These are phyloP conservation scores for Babylonia areolata DNA, from an alignment of 1,140 invertebrate genomes.

Conservation along the genomic window DNA sequence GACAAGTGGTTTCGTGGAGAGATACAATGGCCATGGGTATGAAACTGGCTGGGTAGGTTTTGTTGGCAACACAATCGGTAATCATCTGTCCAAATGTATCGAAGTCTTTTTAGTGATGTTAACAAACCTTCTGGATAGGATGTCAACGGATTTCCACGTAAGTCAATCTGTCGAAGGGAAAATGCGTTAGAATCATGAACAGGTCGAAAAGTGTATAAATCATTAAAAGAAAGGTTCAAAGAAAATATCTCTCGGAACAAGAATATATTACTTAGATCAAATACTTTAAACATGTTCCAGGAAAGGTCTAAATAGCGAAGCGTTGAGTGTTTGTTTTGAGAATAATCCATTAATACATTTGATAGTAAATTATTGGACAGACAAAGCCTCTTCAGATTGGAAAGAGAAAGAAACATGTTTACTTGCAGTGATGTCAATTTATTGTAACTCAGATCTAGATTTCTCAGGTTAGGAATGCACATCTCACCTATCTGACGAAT, in stretches of 20 bases:
- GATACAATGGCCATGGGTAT: background rate
- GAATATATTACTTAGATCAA: background rate
- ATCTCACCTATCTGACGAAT: background rate
- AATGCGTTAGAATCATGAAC: background rate
- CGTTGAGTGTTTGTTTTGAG: background rate
- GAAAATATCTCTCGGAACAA: background rate
- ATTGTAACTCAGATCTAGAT: slow-evolving; percentile 17
- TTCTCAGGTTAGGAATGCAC: background rate
- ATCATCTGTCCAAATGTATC: background rate
- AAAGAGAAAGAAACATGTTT: background rate
- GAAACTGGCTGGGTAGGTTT: background rate
- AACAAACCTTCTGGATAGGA: background rate
- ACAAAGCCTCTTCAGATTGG: background rate
- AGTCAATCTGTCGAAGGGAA: background rate
- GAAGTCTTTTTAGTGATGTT: background rate
- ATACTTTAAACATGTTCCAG: background rate
- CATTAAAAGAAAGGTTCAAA: background rate
- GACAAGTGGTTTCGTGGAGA: slow-evolving; percentile 11
- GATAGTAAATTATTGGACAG: background rate
- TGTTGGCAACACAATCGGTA: slow-evolving; percentile 6
- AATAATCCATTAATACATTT: background rate
- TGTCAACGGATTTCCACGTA: background rate
- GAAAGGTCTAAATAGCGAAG: slow-evolving; percentile 15
- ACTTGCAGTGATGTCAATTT: background rate
- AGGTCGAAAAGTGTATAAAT: background rate